Percentiles rank a stretch among this genome's conserved stretches.
phyloP scores from a whole-genome alignment of 2,888 invertebrate genomes.

The Harpagoxenus sublaevis region DNA sequence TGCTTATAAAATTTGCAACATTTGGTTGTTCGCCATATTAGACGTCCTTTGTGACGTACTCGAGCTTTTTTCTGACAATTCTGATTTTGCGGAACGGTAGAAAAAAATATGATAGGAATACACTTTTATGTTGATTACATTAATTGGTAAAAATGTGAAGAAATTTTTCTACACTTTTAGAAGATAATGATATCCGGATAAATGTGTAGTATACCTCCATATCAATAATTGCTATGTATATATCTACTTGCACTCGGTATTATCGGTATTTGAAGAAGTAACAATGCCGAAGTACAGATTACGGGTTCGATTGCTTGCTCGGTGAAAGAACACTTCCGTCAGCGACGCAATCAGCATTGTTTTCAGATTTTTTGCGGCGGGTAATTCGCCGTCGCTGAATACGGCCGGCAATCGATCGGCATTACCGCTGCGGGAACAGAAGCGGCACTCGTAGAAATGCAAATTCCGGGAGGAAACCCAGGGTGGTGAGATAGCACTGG shows the following conservation, averaged over 20 bases:
- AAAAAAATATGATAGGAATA: not conserved
- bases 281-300: not conserved
- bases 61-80: not conserved
- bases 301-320: not conserved
- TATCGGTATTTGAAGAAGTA: not conserved
- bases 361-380: slow-evolving; percentile 8
- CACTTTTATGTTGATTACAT: not conserved
- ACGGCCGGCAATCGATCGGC: slow-evolving; percentile 47
- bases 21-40: not conserved
- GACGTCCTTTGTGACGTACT: not conserved
- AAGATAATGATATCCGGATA: not conserved
- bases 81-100: not conserved
- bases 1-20: not conserved
- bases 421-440: slow-evolving; percentile 67
- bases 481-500: slow-evolving; percentile 49
- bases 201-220: not conserved
- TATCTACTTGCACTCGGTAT: not conserved
- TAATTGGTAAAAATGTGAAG: not conserved
- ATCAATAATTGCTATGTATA: not conserved
- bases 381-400: slow-evolving; percentile 28
- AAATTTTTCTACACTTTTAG: not conserved
- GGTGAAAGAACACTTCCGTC: slow-evolving; percentile 32
- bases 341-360: slow-evolving; percentile 27
- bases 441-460: slow-evolving; percentile 80
- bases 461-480: slow-evolving; percentile 77